phyloP scores from a whole-genome alignment of 23 tunicate genomes.

The Phallusia fumigata region DNA sequence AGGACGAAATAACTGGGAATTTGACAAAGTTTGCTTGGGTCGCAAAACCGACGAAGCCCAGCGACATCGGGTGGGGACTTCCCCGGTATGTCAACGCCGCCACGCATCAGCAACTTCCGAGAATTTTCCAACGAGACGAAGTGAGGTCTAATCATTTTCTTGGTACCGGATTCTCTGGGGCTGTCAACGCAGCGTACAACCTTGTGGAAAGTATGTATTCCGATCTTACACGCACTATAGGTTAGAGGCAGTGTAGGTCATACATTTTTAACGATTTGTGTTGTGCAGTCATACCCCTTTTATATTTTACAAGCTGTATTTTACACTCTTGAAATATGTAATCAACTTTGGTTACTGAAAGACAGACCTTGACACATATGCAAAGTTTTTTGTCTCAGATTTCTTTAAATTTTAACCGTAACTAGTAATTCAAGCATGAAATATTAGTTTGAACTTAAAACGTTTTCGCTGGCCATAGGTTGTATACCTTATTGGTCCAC shows the following conservation, averaged over 20 bases:
- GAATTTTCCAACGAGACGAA: conserved; percentile 10
- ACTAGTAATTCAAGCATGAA: too few species aligned
- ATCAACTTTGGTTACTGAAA: background rate
- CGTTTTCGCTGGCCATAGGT: too few species aligned
- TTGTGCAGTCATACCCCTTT: too few species aligned
- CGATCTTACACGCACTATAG: too few species aligned
- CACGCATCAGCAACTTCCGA: background rate
- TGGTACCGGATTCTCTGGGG: background rate
- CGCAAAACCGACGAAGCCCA: background rate
- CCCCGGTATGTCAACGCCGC: background rate
- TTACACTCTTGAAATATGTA: background rate
- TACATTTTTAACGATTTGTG: too few species aligned
- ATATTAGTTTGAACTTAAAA: too few species aligned
- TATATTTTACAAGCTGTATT: background rate
- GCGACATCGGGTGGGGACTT: background rate
- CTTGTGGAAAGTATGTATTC: conserved; percentile 2
- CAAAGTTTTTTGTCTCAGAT: too few species aligned
- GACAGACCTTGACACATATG: too few species aligned
- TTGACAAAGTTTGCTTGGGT: background rate
- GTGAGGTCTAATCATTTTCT: background rate
- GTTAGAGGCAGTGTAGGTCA: too few species aligned
- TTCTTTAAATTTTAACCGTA: too few species aligned
- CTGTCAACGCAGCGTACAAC: background rate
- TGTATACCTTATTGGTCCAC: too few species aligned
- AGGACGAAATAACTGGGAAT: background rate